These are phyloP conservation scores for Meliscaeva auricollis DNA, from an alignment of 2,888 invertebrate species.

Conservation along the genomic window DNA sequence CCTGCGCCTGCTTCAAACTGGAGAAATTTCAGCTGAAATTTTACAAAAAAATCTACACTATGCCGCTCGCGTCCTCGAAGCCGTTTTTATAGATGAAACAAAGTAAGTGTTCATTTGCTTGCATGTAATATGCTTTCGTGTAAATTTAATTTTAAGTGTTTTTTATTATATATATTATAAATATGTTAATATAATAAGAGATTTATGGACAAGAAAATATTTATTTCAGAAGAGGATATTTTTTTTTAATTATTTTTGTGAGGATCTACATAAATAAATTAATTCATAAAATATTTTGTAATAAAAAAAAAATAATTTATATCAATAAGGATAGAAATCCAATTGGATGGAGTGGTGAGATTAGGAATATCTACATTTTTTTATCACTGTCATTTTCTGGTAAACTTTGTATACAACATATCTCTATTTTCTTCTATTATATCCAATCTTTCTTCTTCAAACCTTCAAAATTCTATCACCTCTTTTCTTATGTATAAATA, in stretches of 20 bases:
- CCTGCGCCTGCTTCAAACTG: constrained; percentile 93
- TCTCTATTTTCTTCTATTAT: constrained; percentile 47
- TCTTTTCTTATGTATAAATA: constrained; percentile 24
- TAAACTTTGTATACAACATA: constrained; percentile 19
- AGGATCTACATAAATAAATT: constrained; percentile 38
- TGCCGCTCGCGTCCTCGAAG: constrained; percentile 96
- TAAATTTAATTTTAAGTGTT: constrained; percentile 43
- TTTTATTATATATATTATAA: constrained; percentile 2
- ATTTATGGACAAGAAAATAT: constrained; percentile 23
- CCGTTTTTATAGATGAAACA: constrained; percentile 96
- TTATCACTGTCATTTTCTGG: constrained; percentile 13
- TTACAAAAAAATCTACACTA: constrained; percentile 96
- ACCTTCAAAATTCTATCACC: neutral
- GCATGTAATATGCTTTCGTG: constrained; percentile 36
- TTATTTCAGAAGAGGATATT: constrained; percentile 1
- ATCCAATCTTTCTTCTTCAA: constrained; percentile 19
- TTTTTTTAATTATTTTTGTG: constrained; percentile 11
- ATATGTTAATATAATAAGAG: neutral
- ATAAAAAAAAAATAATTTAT: constrained; percentile 29
- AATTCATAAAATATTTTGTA: constrained; percentile 18
- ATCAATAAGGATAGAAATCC: constrained; percentile 18
- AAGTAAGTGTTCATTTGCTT: constrained; percentile 88
- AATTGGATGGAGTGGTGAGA: constrained; percentile 74
- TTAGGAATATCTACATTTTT: constrained; percentile 52
- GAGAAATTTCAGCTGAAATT: constrained; percentile 94